phyloP scores from a whole-genome alignment of 2,797 vertebrate species.

The Poeciliopsis gracilis region DNA sequence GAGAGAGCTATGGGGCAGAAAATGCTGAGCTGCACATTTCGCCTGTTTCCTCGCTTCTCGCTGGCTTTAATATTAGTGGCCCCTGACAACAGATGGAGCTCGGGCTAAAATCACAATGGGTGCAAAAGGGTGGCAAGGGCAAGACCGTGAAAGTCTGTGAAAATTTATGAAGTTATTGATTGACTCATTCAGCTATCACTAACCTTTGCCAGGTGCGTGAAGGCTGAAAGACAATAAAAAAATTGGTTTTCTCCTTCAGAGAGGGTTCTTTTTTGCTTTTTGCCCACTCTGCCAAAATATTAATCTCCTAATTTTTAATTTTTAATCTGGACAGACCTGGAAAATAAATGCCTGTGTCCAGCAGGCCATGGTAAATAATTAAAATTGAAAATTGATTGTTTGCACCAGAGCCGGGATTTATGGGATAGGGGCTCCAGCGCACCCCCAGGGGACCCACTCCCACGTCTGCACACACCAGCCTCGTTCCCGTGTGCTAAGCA shows the following conservation, averaged over 20 bases:
- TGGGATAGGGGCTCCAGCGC: slow-evolving; percentile 83
- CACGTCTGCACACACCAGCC: slow-evolving; percentile 81
- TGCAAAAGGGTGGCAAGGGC: slow-evolving; percentile 51
- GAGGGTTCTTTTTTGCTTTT: slow-evolving; percentile 56
- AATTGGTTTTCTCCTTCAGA: slow-evolving; percentile 42
- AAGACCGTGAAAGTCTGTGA: slow-evolving; percentile 57
- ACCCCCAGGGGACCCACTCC: slow-evolving; percentile 83
- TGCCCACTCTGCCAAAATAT: slow-evolving; percentile 78
- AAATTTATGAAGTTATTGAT: slow-evolving; percentile 86
- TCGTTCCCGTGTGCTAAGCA: slow-evolving; percentile 90
- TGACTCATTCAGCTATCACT: slow-evolving; percentile 72
- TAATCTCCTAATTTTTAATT: slow-evolving; percentile 88
- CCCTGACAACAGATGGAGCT: slow-evolving; percentile 65
- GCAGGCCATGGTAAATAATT: slow-evolving; percentile 92
- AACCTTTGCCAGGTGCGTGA: slow-evolving; percentile 67
- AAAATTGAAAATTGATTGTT: slow-evolving; percentile 96
- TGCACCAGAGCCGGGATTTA: slow-evolving; percentile 89
- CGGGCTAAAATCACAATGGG: slow-evolving; percentile 64
- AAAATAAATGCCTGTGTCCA: slow-evolving; percentile 87
- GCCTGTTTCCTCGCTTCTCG: slow-evolving; percentile 43
- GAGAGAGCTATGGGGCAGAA: slow-evolving; percentile 59
- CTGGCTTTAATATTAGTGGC: slow-evolving; percentile 58
- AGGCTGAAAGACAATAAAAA: slow-evolving; percentile 70
- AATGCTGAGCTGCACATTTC: slow-evolving; percentile 79
- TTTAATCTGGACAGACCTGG: slow-evolving; percentile 84